Evolutionary conservation across 2,113 vertebrate genomes (phyloP).

Genomic region (Protomyctophum bolini): DNA sequence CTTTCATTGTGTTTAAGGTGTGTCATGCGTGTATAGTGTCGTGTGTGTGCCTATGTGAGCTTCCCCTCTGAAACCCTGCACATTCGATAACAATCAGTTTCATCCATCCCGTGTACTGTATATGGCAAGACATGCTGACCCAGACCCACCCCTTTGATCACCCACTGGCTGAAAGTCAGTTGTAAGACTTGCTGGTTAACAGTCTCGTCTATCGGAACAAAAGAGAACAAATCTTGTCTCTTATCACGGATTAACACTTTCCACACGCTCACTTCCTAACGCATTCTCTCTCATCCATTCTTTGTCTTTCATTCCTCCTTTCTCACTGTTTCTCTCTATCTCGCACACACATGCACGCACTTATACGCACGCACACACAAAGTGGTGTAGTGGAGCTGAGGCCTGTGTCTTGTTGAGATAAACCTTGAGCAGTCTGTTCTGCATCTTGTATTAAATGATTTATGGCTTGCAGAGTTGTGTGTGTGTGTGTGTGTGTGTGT

Average conservation of each 20-base stretch:
- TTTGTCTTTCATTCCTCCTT: neutral
- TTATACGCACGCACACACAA: too few relatives aligned
- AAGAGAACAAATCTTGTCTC: neutral
- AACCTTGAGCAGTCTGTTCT: constrained; percentile 41
- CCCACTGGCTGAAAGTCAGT: neutral
- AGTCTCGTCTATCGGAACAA: constrained; percentile 10
- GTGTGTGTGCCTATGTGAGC: neutral
- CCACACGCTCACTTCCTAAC: constrained; percentile 12
- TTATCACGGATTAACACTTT: constrained; percentile 24
- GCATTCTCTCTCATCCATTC: neutral
- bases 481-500: constrained; percentile 19
- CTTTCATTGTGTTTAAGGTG: too few relatives aligned
- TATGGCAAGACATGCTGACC: neutral
- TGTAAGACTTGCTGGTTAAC: neutral
- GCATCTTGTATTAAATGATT: constrained; percentile 62
- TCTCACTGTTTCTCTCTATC: constrained; percentile 16
- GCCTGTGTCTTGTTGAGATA: constrained; percentile 49
- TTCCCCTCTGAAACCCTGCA: too few relatives aligned
- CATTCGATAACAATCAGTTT: neutral
- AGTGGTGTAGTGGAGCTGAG: constrained; percentile 36
- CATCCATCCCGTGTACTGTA: neutral
- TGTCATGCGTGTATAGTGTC: too few relatives aligned
- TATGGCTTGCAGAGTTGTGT: constrained; percentile 30
- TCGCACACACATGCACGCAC: too few relatives aligned
- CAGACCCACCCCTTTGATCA: neutral